A percentile compares a stretch with the other conserved stretches of the same genome.
phyloP scores from a whole-genome alignment of 2,113 vertebrate species.

The Camelus dromedarius region DNA sequence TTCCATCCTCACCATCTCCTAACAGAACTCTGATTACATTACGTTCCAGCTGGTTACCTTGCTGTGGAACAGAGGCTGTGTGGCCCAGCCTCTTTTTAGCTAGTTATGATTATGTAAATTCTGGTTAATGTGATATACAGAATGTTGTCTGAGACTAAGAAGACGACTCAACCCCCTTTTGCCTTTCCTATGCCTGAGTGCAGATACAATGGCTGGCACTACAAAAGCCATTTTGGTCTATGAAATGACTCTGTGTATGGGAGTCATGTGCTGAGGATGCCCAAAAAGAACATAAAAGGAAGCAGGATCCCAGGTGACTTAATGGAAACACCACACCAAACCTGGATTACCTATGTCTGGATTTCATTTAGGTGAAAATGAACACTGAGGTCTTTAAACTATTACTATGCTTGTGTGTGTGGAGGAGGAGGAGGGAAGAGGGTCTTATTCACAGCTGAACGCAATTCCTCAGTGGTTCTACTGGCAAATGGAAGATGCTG shows the following conservation, averaged over 20 bases:
- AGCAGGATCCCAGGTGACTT: not conserved
- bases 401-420: not conserved
- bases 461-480: not conserved
- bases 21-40: not conserved
- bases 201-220: not conserved
- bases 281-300: not conserved
- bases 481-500: not conserved
- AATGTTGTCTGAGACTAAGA: not conserved
- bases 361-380: slow-evolving; percentile 2
- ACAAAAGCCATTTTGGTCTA: not conserved
- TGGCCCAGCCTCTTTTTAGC: not conserved
- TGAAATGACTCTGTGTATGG: not conserved
- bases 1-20: not conserved
- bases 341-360: not conserved
- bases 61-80: not conserved
- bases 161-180: not conserved
- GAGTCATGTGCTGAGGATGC: not conserved
- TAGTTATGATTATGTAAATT: not conserved
- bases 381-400: not conserved
- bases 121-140: not conserved
- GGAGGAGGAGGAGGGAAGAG: not conserved
- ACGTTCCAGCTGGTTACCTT: not conserved
- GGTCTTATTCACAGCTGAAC: not conserved
- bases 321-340: not conserved
- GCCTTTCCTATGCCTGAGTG: not conserved